phyloP scores from a whole-genome alignment of 2,113 vertebrate species.

The Lepus europaeus region DNA sequence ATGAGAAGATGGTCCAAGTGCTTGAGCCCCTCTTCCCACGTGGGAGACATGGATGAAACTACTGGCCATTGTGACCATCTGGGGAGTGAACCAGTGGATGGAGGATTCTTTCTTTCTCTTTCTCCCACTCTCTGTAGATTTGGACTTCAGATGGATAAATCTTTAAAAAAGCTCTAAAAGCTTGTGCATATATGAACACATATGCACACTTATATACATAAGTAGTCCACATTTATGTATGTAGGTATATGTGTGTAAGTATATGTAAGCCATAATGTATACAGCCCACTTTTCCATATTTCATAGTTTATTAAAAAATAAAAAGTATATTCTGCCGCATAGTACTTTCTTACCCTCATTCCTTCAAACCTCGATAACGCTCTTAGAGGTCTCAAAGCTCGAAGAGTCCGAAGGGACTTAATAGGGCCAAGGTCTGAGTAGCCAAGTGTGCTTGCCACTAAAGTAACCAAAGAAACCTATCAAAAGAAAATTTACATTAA shows the following conservation, averaged over 20 bases:
- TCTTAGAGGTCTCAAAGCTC: conserved; percentile 96
- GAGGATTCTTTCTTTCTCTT: too few species aligned
- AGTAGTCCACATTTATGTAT: not conserved
- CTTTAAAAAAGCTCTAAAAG: not conserved
- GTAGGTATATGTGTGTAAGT: not conserved
- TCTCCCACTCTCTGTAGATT: too few species aligned
- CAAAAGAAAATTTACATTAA: conserved; percentile 43
- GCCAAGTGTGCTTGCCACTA: conserved; percentile 91
- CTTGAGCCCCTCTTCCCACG: too few species aligned
- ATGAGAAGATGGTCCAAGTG: too few species aligned
- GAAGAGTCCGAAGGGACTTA: conserved; percentile 96
- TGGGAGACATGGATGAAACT: too few species aligned
- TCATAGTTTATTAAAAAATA: not conserved
- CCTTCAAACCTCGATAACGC: conserved; percentile 99
- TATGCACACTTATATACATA: not conserved
- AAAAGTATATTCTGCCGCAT: conserved; percentile 10
- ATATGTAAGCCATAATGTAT: not conserved
- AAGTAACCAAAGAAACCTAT: conserved; percentile 96
- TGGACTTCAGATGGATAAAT: too few species aligned
- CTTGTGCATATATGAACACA: not conserved
- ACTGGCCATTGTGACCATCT: too few species aligned
- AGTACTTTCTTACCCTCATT: conserved; percentile 95
- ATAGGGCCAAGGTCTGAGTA: conserved; percentile 92
- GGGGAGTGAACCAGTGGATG: too few species aligned
- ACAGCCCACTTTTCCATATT: not conserved